Evolutionary conservation across 2,888 invertebrate genomes (phyloP), one percentile per base, ranked within the genome.

Genomic region (Cataglyphis livida): DNA sequence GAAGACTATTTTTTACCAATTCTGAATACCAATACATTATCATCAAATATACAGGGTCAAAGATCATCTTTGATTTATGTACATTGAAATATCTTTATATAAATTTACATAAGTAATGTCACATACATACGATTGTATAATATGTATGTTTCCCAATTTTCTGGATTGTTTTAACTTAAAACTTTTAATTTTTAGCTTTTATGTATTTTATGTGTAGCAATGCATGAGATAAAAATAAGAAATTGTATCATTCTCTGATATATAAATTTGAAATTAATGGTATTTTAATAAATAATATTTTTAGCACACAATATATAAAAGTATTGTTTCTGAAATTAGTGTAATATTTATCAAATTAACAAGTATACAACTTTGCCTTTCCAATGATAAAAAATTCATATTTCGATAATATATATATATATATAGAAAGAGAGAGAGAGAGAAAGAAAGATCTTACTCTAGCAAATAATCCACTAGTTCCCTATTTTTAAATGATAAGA

Each of bases 11-110:
- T 66, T 73, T 41, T 71, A 74, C 25, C 12, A 70, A 48, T 21
- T 73, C 28, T 44, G 78, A 51, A 35, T 78, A 64, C 64, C 68
- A 21, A 0, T 21, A 21, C 21, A 82, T 48, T 88, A 88, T 89
- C 87, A 85, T 87, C 65, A 87, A 81, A 82, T 73, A 41, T 71
- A 71, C 44, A 61, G 70, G 83, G 90, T 86, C 91, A 93, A 93
- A 93, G 92, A 91, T 92, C 90, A 84, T 81, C 85, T 59, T 85
- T 90, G 85, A 89, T 91, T 92, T 91, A 91, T 91, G 87, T 84
- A 92, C 91, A 74, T 65, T 35, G 75, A 79, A 71, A 84, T 84
- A 83, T 73, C 66, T 75, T 35, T 73, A 84, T 71, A 82, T 32
- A 48, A 3, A 66, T 68, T 21, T 68, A 35, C 68, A 75, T 75